phyloP scores from a whole-genome alignment of 2,113 vertebrate species.

The Peromyscus polionotus region DNA sequence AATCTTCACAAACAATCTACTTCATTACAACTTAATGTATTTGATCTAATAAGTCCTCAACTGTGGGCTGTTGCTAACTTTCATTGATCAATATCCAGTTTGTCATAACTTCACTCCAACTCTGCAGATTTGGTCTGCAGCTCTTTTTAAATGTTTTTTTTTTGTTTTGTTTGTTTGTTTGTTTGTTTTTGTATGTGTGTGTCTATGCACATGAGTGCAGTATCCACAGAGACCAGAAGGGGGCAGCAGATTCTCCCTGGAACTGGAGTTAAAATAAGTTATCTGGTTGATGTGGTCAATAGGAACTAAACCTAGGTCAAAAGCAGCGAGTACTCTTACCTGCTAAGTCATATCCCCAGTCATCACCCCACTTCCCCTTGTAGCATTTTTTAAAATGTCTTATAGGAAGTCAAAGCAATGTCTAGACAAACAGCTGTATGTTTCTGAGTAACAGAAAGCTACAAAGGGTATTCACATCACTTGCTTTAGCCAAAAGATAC shows the following conservation, averaged over 20 bases:
- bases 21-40: constrained; percentile 84
- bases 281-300: neutral
- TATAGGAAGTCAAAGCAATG: constrained; percentile 29
- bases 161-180: too few species aligned
- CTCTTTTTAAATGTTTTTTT: neutral
- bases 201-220: neutral
- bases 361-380: neutral
- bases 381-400: constrained; percentile 49
- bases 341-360: neutral
- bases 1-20: constrained; percentile 86
- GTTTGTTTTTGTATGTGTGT: neutral
- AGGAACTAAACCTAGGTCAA: neutral
- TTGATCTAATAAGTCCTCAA: constrained; percentile 85
- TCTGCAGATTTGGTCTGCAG: constrained; percentile 57
- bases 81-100: constrained; percentile 85
- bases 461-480: constrained; percentile 34
- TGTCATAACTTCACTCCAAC: constrained; percentile 84
- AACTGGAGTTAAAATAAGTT: neutral
- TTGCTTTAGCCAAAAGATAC: constrained; percentile 67
- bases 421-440: neutral
- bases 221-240: neutral
- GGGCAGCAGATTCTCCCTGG: neutral
- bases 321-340: neutral
- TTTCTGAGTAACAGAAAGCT: constrained; percentile 27
- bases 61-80: constrained; percentile 69